These are phyloP conservation scores for Rambutsinella grinnellia DNA, from an alignment of 2,888 invertebrate genomes.

Conservation along the genomic window DNA sequence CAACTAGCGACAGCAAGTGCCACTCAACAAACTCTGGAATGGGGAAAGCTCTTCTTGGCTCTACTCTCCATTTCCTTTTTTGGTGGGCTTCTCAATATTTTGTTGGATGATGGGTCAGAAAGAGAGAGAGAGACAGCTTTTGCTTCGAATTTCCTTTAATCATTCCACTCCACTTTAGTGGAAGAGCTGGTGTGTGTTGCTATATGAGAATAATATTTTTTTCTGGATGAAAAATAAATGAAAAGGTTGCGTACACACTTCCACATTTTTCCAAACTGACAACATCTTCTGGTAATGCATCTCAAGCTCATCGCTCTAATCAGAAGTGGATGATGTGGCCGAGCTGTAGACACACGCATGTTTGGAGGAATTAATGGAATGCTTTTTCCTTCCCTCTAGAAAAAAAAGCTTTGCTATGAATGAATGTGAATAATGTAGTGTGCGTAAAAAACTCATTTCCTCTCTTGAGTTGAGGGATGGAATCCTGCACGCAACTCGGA, in stretches of 20 bases:
- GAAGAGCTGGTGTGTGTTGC: no score
- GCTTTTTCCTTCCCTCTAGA: no score
- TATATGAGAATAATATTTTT: no score
- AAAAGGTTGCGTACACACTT: no score
- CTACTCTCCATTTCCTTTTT: constrained; percentile 18
- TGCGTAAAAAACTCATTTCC: not conserved
- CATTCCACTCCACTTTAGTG: no score
- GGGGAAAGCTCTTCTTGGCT: constrained; percentile 44
- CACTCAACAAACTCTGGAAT: not conserved
- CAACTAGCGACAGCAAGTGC: not conserved
- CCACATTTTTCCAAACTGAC: constrained; percentile 42
- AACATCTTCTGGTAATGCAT: constrained; percentile 37
- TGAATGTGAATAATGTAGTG: no score
- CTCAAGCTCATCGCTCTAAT: constrained; percentile 9
- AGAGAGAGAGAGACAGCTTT: constrained; percentile 9
- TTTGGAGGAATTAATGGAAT: no score
- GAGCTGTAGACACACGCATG: not conserved
- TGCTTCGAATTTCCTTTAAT: no score
- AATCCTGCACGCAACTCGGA: constrained; percentile 20
- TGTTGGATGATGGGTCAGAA: not conserved
- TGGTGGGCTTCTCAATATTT: not conserved
- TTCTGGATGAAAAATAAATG: no score
- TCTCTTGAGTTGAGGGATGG: not conserved
- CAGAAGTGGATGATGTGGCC: constrained; percentile 14
- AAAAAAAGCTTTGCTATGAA: no score